Evolutionary conservation across 2,888 invertebrate genomes (phyloP).

Genomic region (Galerucella calmariensis): DNA sequence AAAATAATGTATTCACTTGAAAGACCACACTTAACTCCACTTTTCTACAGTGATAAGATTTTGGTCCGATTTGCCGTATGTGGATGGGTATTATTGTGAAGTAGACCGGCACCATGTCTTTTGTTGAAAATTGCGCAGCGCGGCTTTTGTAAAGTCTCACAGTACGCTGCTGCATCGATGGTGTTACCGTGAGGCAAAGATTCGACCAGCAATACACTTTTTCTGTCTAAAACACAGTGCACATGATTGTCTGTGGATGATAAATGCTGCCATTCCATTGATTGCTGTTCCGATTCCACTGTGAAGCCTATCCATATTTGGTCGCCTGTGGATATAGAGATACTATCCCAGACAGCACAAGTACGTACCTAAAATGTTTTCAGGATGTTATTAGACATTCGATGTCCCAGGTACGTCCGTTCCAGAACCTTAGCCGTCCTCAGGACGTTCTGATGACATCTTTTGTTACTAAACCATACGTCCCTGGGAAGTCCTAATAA

Average conservation of each 20-base stretch:
- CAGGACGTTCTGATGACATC: too few species aligned
- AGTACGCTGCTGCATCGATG: neutral
- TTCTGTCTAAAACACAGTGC: neutral
- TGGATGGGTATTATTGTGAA: neutral
- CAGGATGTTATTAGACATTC: too few species aligned
- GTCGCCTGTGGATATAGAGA: too few species aligned
- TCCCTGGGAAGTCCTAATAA: too few species aligned
- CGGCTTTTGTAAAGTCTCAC: neutral
- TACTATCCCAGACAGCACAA: too few species aligned
- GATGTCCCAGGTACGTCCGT: too few species aligned
- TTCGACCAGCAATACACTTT: neutral
- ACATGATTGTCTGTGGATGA: neutral
- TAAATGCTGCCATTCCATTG: too few species aligned
- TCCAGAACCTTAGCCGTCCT: too few species aligned
- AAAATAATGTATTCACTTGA: slow-evolving; percentile 2
- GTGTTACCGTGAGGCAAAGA: neutral
- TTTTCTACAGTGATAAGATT: neutral
- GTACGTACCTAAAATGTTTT: too few species aligned
- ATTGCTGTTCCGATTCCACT: too few species aligned
- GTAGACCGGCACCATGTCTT: neutral
- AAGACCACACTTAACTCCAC: neutral
- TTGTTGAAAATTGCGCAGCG: neutral
- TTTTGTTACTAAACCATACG: too few species aligned
- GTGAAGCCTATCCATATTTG: too few species aligned
- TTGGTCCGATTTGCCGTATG: neutral